Evolutionary conservation across 2,888 invertebrate species (phyloP), one percentile per base, ranked within the genome.

Genomic region (Cryptocheilus praepositus): DNA sequence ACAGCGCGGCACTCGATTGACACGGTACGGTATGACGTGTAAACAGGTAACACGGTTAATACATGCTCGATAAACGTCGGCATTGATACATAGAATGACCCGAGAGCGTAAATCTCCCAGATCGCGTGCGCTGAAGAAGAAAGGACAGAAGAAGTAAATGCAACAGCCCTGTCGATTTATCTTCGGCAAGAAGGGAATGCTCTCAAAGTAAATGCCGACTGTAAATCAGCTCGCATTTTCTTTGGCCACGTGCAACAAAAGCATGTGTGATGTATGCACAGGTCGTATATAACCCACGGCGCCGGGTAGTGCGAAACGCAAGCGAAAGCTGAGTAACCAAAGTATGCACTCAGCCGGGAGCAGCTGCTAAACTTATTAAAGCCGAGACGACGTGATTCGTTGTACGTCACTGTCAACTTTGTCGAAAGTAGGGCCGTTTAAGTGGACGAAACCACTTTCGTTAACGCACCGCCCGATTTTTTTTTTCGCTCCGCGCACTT

Each of bases 141-240:
- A 65, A 36, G 36, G 13, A 68, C 53, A 59, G 64, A 57, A 60
- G 56, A 69, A 53, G 71, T 67, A 72, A 75, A 73, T 68, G 68
- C 68, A 54, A 53, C 43, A 53, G 51, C 62, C 64, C 59, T 68
- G 59, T 71, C 72, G 76, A 81, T 81, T 81, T 78, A 77, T 81
- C 77, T 80, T 60, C 71, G 22, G 70, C 70, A 68, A 70, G 76
- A 67, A 70, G 77, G 67, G 67, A 79, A 77, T 69, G 73, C 60
- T 70, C 68, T 73, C 66, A 66, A 67, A 77, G 75, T 79, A 76
- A 82, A 80, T 74, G 76, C 70, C 54, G 60, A 64, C 75, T 76
- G 79, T 82, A 82, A 83, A 83, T 82, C 83, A 82, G 70, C 68
- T 59, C 19, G 62, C 64, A 74, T 80, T 77, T 79, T 76, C 79